Base-by-base conservation (phyloP, 1,140 invertebrate genomes). In the Cryptotermes secundus region DNA sequence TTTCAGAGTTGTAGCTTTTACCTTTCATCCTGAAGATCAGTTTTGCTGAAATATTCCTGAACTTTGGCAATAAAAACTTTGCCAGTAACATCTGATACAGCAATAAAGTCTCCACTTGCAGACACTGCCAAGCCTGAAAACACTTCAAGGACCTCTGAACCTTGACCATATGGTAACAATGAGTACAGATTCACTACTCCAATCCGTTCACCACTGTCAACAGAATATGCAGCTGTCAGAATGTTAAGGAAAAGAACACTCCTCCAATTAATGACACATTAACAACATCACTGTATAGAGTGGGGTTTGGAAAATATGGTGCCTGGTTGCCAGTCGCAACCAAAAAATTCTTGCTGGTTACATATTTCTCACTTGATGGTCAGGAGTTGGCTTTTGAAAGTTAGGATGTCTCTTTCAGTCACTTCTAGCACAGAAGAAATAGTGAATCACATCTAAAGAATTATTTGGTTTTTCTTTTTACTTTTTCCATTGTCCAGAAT, bases 151-250 rank as follows among this genome's bases (percentile, higher is more conserved):
- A n/a, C 80, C 26, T 81, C 80, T 0, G 42, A 45, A 22, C 35
- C 35, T 36, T 45, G 35, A 81, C 42, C 42, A 38, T 26, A 35
- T 38, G 80, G 80, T n/a, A 81, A 45, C 35, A 45, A 26, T 10
- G 80, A 81, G 34, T 81, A 45, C 42, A 81, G 14, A 81, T 81
- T 81, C 1, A 81, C 42, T 34, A 81, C 80, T 31, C 80, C 80
- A 81, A 81, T 36, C 12, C 35, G 80, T 31, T 19, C 35, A 0
- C 80, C 80, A 45, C 42, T 45, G 7, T 9, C 6, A 26, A 81
- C 26, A n/a, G 80, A 81, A 81, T 36, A 81, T 24, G 80, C 80
- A 10, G 42, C 80, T 72, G 59, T n/a, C 10, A n/a, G 16, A 26
- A 72, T 31, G 59, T 26, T 72, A 72, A 72, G 14, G 59, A 72